phyloP scores from a whole-genome alignment of 2,888 invertebrate species.

The Dolichopus griseipennis region DNA sequence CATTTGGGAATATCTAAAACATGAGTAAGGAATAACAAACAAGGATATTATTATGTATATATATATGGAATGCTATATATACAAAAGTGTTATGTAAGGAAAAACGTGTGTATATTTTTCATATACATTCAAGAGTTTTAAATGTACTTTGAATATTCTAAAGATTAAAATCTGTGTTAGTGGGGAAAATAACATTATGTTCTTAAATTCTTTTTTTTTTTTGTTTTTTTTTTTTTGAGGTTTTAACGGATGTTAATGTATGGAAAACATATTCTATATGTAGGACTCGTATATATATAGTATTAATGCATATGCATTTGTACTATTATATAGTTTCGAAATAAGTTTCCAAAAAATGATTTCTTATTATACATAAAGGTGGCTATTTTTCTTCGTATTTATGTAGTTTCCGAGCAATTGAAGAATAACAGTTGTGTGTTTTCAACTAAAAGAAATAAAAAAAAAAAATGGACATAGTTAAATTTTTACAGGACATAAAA shows the following conservation, averaged over 20 bases:
- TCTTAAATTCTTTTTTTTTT: neutral
- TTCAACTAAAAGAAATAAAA: no score
- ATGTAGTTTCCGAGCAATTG: neutral
- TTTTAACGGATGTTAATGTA: no score
- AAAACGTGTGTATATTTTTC: no score
- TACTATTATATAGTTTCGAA: no score
- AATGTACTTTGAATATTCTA: neutral
- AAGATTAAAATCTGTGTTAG: neutral
- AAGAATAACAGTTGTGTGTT: neutral
- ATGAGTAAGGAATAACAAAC: neutral
- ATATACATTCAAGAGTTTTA: neutral
- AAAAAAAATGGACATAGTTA: neutral
- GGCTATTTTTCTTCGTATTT: neutral
- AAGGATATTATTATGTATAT: neutral
- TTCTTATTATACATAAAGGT: no score
- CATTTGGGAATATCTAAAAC: neutral
- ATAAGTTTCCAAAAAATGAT: no score
- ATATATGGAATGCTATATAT: neutral
- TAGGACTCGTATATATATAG: no score
- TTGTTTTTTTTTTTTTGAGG: no score
- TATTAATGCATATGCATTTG: no score
- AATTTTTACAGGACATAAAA: conserved; percentile 1
- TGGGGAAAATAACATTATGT: neutral
- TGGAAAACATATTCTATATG: no score
- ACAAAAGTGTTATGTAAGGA: no score